Evolutionary conservation across 2,113 vertebrate species (phyloP), one percentile per base, ranked within the genome.

Genomic region (Hippocampus abdominalis): DNA sequence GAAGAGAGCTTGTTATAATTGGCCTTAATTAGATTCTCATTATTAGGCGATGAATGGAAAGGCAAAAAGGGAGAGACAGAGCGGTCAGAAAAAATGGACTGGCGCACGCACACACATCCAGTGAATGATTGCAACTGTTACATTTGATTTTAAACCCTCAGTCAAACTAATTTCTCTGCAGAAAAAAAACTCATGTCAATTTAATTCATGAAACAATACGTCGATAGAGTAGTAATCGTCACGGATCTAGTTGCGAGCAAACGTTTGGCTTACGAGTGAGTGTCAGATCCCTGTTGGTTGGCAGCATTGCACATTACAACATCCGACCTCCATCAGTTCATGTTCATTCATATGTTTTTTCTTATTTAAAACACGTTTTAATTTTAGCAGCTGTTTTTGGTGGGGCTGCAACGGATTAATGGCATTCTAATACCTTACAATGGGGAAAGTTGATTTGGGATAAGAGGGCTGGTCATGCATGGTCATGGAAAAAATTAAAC

Each of bases 11-110:
- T 82, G 80, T 86, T 88, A 78, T 86, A 89, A 91, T 89, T 91
- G 89, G 76, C 84, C 76, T 83, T 89, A 89, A 90, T 91, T 88
- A 89, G 86, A 87, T 89, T 88, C 81, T 84, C 80, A 86, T 89
- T 87, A 90, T 83, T 65, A 76, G 78, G 77, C 79, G 80, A 86
- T 81, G 75, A 86, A 89, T 82, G 81, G 83, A 87, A 83, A 79
- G 8, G 62, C 72, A 86, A 72, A 74, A 88, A 80, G 82, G 73
- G 77, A 79, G 73, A 74, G 81, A 78, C 70, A 61, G 78, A 83
- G 85, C 82, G 83, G 84, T 82, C 83, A 81, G 74, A 59, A 73
- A 70, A 79, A 83, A 86, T 83, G 82, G 85, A 77, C 78, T 18
- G 49, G n/a, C 49, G 6, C 46, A 15, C 46, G 15, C 46, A 20